Evolutionary conservation across 2,888 invertebrate species (phyloP).

Genomic region (Cerceris rybyensis): DNA sequence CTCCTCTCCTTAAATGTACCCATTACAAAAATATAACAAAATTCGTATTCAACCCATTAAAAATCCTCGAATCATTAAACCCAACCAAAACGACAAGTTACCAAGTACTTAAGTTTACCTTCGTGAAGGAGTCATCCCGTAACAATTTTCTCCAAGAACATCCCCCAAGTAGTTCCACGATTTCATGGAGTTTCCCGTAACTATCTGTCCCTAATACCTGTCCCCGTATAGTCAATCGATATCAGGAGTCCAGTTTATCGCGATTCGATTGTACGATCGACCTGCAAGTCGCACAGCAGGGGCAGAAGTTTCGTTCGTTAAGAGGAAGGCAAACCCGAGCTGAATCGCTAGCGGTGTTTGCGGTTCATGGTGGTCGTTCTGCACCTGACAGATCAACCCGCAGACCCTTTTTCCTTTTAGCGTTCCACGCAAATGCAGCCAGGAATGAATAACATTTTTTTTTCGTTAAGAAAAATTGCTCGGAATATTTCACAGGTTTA

Average conservation of each 20-base stretch:
- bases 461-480: too few species aligned
- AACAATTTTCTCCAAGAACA: too few species aligned
- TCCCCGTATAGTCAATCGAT: slow-evolving; percentile 44
- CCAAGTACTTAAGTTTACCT: too few species aligned
- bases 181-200: slow-evolving; percentile 21
- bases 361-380: slow-evolving; percentile 30
- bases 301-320: slow-evolving; percentile 45
- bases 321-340: slow-evolving; percentile 4
- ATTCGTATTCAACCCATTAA: too few species aligned
- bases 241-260: slow-evolving; percentile 48
- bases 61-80: too few species aligned
- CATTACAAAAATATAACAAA: too few species aligned
- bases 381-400: slow-evolving; percentile 42
- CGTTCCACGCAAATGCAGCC: background rate
- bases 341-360: slow-evolving; percentile 24
- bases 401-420: slow-evolving; percentile 22
- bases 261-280: slow-evolving; percentile 55
- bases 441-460: too few species aligned
- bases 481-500: too few species aligned
- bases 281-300: slow-evolving; percentile 4
- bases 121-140: too few species aligned
- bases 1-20: too few species aligned
- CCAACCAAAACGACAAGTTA: too few species aligned
- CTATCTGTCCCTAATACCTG: slow-evolving; percentile 37
- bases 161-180: background rate